Evolutionary conservation across 1,140 invertebrate species (phyloP).

Genomic region (Magallana gigas): DNA sequence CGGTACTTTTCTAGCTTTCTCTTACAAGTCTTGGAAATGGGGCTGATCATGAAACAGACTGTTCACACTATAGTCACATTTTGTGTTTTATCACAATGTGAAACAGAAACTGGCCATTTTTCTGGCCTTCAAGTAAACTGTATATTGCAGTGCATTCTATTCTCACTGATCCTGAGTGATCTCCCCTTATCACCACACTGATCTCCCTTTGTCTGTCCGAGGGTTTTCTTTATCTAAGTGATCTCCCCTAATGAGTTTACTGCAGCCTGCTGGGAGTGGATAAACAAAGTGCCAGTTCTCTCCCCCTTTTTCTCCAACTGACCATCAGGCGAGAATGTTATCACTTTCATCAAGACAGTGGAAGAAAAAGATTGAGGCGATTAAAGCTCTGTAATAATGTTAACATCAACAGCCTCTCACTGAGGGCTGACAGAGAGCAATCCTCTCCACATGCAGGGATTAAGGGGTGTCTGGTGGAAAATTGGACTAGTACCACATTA

Average conservation of each 20-base stretch:
- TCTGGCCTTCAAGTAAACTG: not conserved
- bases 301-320: not conserved
- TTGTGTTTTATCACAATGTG: too few species aligned
- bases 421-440: not conserved
- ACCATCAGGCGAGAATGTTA: conserved; percentile 21
- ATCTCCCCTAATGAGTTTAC: conserved; percentile 17
- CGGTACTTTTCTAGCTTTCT: too few species aligned
- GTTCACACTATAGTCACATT: too few species aligned
- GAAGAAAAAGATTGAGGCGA: not conserved
- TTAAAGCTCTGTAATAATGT: not conserved
- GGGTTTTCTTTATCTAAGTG: not conserved
- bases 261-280: not conserved
- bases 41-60: too few species aligned
- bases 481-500: too few species aligned
- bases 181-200: not conserved
- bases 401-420: not conserved
- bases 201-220: not conserved
- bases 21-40: too few species aligned
- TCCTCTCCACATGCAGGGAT: not conserved
- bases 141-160: not conserved
- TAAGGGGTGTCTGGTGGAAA: not conserved
- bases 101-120: too few species aligned
- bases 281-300: conserved; percentile 12
- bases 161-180: not conserved
- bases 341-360: not conserved